Conservation (phyloP, 1,140 invertebrate species). For the Saxidomus purpurata region DNA sequence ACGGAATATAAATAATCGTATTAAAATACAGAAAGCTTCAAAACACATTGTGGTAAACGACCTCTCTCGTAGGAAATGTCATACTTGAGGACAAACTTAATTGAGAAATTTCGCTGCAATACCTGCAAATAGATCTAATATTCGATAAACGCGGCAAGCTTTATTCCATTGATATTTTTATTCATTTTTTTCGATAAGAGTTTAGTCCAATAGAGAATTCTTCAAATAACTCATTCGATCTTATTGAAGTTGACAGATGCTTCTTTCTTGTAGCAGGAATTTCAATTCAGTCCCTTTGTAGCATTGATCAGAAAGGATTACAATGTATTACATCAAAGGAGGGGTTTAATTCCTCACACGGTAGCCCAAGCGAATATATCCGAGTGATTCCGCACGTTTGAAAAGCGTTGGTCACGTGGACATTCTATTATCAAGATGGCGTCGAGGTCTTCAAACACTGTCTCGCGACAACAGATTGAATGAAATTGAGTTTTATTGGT, state of each 20-base stretch:
- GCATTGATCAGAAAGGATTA: not conserved
- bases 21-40: no score
- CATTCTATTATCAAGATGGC: conserved; percentile 12
- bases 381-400: not conserved
- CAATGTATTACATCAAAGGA: not conserved
- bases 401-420: not conserved
- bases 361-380: not conserved
- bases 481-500: not conserved
- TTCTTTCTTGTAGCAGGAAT: not conserved
- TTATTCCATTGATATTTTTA: no score
- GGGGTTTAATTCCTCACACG: conserved; percentile 2
- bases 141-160: no score
- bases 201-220: no score
- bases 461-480: not conserved
- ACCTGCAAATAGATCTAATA: no score
- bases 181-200: no score
- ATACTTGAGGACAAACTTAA: no score
- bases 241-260: not conserved
- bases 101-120: no score
- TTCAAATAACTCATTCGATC: no score
- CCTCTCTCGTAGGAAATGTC: no score
- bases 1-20: no score
- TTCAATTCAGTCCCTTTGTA: not conserved
- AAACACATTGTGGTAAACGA: no score
- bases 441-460: not conserved